Base-by-base conservation (phyloP, 2,113 vertebrate species). In the Catharus fuscescens region DNA sequence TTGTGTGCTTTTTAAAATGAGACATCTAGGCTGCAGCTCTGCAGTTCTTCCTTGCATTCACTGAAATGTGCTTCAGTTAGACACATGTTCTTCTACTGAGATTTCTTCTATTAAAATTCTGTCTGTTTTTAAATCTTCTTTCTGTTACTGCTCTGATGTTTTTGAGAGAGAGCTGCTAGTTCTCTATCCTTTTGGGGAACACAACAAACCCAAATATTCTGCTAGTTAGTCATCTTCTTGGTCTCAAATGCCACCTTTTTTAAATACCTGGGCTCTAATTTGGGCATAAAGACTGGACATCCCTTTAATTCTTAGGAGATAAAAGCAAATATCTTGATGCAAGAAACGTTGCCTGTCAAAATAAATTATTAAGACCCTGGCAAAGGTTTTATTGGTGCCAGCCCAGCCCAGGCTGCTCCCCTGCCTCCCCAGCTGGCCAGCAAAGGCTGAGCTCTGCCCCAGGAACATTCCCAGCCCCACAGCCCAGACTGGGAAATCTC, bases 381-480 rank as follows among this genome's bases (percentile, higher is more conserved):
- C n/a, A 18, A 5, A 36, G 59, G 10, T 59, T 71, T 59, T 42
- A 3, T 38, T 38, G 38, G 38, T 11, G 8, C 45, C 45, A 47
- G 45, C 24, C 50, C 54, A 5, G 48, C 77, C 71, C 57, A 6
- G 29, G 4, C 52, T 6, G 24, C 66, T 62, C 47, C 59, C 28
- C 34, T 2, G 11, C 61, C 79, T 54, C 53, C 53, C n/a, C 85
- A 31, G n/a, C 78, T 85, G 77, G 29, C 59, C 84, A 90, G 88
- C 90, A 81, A 31, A 69, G 2, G 29, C 71, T 11, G 77, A 18
- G 81, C 84, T 36, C 25, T 1, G 2, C 38, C 3, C 5, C 1
- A 2, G 66, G 54, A 36, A 1, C 26, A 2, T 53, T 83, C 25
- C 62, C 40, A 4, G n/a, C 2, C 20, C 36, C 0, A 2, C 0